These are phyloP conservation scores for Pteronura brasiliensis DNA, from an alignment of 2,113 vertebrate genomes.

Conservation along the genomic window DNA sequence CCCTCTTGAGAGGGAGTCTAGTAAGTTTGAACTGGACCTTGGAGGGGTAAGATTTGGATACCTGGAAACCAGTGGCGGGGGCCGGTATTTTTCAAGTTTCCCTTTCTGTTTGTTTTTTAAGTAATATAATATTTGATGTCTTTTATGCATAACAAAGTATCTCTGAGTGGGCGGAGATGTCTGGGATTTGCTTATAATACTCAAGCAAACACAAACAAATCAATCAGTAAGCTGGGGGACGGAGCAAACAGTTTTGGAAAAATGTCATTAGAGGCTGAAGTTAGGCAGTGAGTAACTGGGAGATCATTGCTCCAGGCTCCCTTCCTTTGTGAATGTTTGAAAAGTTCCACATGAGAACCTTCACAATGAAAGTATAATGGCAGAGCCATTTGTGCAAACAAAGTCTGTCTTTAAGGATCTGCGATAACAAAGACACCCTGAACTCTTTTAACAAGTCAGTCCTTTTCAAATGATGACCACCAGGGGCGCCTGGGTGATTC, in stretches of 20 bases:
- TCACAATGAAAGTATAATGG: background rate
- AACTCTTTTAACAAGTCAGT: background rate
- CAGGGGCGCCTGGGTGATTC: background rate
- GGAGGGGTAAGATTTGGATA: background rate
- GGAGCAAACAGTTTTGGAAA: background rate
- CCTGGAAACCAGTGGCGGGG: background rate
- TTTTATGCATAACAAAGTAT: background rate
- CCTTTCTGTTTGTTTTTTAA: background rate
- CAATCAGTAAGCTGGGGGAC: background rate
- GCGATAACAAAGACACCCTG: background rate
- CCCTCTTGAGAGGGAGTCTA: background rate
- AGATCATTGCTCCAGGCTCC: background rate
- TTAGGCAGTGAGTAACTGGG: background rate
- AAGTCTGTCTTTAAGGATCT: background rate
- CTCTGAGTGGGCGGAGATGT: background rate
- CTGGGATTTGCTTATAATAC: background rate
- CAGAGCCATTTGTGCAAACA: background rate
- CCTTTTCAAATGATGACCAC: background rate
- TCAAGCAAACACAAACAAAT: background rate
- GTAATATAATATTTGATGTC: background rate
- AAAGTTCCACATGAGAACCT: background rate
- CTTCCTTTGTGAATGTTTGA: background rate
- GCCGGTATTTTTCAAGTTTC: background rate
- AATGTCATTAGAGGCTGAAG: background rate
- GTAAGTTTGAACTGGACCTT: background rate